phyloP scores from a whole-genome alignment of 2,113 vertebrate genomes.

The cattle (Bos taurus) region DNA sequence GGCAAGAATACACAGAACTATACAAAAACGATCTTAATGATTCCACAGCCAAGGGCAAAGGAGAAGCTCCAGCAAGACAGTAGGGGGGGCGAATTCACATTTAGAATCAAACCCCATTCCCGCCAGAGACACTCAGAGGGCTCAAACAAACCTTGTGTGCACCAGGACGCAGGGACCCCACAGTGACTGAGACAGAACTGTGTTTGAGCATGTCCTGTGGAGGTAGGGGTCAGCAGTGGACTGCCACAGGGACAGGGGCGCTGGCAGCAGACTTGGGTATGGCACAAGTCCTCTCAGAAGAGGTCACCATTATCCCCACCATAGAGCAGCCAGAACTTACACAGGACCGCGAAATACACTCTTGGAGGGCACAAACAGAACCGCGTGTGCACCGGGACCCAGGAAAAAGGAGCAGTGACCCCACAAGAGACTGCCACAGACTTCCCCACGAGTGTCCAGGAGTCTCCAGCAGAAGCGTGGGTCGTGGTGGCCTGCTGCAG shows the following conservation, averaged over 20 bases:
- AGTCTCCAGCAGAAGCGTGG: not conserved
- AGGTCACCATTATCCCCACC: not conserved
- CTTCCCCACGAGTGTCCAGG: not conserved
- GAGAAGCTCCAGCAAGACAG: not conserved
- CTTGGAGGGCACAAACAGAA: not conserved
- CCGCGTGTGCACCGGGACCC: not conserved
- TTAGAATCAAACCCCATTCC: not conserved
- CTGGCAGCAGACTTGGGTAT: not conserved
- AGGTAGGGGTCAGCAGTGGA: not conserved
- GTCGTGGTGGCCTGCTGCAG: not conserved
- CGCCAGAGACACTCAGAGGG: not conserved
- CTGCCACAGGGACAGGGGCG: fast-evolving
- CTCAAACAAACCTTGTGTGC: not conserved
- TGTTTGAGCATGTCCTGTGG: fast-evolving
- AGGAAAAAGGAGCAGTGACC: not conserved
- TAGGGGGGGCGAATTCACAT: not conserved
- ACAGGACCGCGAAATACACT: not conserved
- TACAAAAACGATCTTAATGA: not conserved
- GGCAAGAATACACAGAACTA: not conserved
- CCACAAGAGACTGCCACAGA: not conserved
- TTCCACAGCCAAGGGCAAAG: not conserved
- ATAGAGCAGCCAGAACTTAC: not conserved
- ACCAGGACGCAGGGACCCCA: not conserved
- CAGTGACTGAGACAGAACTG: not conserved
- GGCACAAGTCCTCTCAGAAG: not conserved